Evolutionary conservation across 2,888 invertebrate genomes (phyloP).

Genomic region (Rhagium mordax): DNA sequence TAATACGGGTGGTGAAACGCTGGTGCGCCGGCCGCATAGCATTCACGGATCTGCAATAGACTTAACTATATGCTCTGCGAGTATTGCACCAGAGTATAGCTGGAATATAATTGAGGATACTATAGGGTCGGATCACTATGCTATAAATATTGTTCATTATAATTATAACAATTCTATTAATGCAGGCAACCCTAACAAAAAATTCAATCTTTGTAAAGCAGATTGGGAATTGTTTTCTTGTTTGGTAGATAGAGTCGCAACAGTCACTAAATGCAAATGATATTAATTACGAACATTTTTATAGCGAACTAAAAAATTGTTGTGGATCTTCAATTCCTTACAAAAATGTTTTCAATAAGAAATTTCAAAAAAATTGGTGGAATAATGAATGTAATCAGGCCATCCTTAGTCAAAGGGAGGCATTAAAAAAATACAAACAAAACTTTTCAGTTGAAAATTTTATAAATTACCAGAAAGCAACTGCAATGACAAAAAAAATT

Average conservation of each 20-base stretch:
- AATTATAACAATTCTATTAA: not conserved
- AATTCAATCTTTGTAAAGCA: no score
- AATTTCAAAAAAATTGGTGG: conserved; percentile 13
- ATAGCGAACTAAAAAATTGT: not conserved
- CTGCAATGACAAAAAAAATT: not conserved
- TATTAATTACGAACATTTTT: not conserved
- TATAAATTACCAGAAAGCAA: conserved; percentile 4
- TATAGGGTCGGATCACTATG: not conserved
- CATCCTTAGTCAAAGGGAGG: not conserved
- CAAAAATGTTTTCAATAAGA: not conserved
- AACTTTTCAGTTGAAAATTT: conserved; percentile 12
- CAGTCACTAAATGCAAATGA: not conserved
- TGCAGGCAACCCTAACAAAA: conserved; percentile 1
- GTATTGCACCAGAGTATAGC: no score
- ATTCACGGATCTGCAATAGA: no score
- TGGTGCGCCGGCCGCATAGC: no score
- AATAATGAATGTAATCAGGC: not conserved
- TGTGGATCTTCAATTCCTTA: not conserved
- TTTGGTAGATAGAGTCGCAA: not conserved
- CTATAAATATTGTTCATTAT: not conserved
- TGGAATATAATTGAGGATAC: no score
- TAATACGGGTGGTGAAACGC: not conserved
- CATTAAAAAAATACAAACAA: conserved; percentile 3
- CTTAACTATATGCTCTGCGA: no score
- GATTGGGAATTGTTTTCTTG: not conserved